Evolutionary conservation across 2,888 invertebrate species (phyloP).

Genomic region (Epinotia brunnichana): DNA sequence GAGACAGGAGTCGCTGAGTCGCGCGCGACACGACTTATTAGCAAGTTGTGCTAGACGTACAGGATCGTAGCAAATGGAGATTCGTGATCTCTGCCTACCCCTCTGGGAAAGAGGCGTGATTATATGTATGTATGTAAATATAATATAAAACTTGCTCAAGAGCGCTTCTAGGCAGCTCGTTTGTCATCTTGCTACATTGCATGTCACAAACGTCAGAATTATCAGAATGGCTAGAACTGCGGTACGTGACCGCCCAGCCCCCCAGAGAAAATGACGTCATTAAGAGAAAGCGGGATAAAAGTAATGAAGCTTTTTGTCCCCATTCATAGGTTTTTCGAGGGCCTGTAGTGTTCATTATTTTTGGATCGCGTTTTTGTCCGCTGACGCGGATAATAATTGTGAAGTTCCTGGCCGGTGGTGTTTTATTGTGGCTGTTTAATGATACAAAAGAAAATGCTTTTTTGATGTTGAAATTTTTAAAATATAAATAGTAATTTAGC

Average conservation of each 20-base stretch:
- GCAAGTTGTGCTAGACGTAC: too few species aligned
- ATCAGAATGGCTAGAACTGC: slow-evolving; percentile 62
- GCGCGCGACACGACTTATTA: too few species aligned
- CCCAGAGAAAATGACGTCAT: slow-evolving; percentile 78
- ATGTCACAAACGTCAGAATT: slow-evolving; percentile 38
- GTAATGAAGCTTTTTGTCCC: slow-evolving; percentile 71
- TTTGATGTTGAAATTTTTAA: too few species aligned
- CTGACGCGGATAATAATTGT: slow-evolving; percentile 44
- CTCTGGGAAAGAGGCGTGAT: too few species aligned
- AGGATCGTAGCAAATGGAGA: too few species aligned
- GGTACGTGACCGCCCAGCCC: slow-evolving; percentile 67
- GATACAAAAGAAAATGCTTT: too few species aligned
- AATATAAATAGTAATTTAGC: too few species aligned
- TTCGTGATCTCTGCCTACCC: too few species aligned
- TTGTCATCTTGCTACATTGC: slow-evolving; percentile 36
- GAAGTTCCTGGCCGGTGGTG: slow-evolving; percentile 4
- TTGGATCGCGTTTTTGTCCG: slow-evolving; percentile 44
- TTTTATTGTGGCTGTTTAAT: neutral
- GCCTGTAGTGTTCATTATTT: slow-evolving; percentile 47
- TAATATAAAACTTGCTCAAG: neutral
- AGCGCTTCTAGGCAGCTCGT: slow-evolving; percentile 22
- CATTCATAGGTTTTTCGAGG: slow-evolving; percentile 61
- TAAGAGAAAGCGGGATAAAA: slow-evolving; percentile 68
- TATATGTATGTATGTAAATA: too few species aligned
- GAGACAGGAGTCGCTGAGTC: too few species aligned